These are phyloP conservation scores for Microplitis mediator DNA, from an alignment of 1,140 invertebrate species.

Conservation along the genomic window DNA sequence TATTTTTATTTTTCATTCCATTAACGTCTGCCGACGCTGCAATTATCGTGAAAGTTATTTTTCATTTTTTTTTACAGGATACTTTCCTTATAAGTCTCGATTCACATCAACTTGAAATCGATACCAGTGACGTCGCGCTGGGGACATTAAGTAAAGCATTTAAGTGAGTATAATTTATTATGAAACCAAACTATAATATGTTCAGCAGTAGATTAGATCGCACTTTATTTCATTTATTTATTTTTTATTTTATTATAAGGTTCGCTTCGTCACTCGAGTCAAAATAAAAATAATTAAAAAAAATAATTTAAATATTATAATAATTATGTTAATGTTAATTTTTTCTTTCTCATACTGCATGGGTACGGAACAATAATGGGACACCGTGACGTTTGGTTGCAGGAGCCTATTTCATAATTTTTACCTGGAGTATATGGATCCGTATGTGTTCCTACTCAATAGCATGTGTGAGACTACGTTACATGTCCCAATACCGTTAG, in stretches of 20 bases:
- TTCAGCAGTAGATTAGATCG: too few relatives aligned
- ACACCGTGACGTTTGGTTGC: conserved; percentile 59
- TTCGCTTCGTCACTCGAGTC: neutral
- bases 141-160: conserved; percentile 87
- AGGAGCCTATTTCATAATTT: conserved; percentile 65
- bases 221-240: neutral
- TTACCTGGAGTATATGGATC: conserved; percentile 65
- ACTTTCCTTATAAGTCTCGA: conserved; percentile 77
- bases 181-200: neutral
- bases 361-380: conserved; percentile 56
- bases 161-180: conserved; percentile 60
- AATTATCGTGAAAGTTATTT: conserved; percentile 14
- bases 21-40: too few relatives aligned
- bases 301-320: neutral
- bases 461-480: conserved; percentile 64
- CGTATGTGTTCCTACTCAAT: conserved; percentile 64
- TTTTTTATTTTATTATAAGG: conserved; percentile 15
- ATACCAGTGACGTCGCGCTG: conserved; percentile 81
- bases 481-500: conserved; percentile 63
- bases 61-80: conserved; percentile 66
- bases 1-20: neutral
- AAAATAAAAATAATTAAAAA: neutral
- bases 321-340: conserved; percentile 14
- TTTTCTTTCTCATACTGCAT: conserved; percentile 52
- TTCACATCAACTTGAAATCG: conserved; percentile 81